These are phyloP conservation scores for Gnathonemus longibarbis DNA, from an alignment of 2,113 vertebrate genomes.

Conservation along the genomic window DNA sequence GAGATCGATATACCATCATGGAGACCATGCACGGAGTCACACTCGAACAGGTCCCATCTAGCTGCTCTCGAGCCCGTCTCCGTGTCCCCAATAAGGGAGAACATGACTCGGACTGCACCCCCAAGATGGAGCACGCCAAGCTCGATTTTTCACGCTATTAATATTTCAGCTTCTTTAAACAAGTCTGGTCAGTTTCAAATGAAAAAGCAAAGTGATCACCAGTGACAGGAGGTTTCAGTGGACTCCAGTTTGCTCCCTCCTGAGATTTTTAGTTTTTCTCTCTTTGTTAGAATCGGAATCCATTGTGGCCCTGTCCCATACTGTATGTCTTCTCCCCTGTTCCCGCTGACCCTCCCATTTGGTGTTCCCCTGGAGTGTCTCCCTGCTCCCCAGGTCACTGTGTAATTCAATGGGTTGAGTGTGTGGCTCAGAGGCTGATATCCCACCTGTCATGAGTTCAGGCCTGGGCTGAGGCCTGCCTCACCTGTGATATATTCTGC, in stretches of 20 bases:
- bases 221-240: neutral
- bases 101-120: neutral
- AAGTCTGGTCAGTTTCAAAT: constrained; percentile 22
- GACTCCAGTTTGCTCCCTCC: neutral
- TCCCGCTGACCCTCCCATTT: too few species aligned
- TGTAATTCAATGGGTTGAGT: neutral
- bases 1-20: constrained; percentile 15
- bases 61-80: neutral
- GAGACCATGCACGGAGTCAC: neutral
- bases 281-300: neutral
- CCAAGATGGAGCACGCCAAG: neutral
- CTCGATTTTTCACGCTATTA: constrained; percentile 23
- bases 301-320: neutral
- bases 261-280: neutral
- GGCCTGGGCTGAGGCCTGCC: neutral
- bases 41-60: neutral
- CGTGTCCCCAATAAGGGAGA: neutral
- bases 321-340: neutral
- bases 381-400: neutral
- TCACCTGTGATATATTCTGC: neutral
- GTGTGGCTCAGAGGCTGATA: neutral
- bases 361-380: neutral
- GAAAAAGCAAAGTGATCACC: neutral
- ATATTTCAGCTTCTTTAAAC: constrained; percentile 25
- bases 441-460: too few species aligned